Conservation (phyloP, 2,797 vertebrate species). For the Arremon aurantiirostris region DNA sequence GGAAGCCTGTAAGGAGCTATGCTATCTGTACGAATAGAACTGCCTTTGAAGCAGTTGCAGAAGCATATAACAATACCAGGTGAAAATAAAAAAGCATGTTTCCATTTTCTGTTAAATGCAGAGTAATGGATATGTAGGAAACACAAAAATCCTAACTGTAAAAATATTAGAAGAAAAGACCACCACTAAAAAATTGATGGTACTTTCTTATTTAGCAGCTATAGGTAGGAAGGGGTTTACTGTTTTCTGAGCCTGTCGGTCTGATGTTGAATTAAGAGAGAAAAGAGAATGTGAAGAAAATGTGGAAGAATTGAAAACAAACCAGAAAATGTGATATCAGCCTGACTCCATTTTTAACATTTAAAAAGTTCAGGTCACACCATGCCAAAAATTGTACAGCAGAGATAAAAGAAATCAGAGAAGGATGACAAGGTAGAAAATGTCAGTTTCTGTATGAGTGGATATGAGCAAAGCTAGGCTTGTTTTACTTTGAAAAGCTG, state of each 20-base stretch:
- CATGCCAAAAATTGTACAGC: background rate
- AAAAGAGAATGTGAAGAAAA: background rate
- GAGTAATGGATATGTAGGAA: background rate
- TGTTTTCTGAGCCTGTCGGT: background rate
- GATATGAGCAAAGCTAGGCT: background rate
- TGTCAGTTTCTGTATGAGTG: background rate
- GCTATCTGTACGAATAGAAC: background rate
- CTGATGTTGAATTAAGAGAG: background rate
- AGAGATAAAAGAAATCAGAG: background rate
- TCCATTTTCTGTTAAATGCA: background rate
- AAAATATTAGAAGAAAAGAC: background rate
- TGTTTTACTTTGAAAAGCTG: background rate
- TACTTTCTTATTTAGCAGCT: background rate
- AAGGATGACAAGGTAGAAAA: background rate
- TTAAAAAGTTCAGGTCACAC: background rate
- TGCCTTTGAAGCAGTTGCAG: background rate
- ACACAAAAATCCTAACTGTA: background rate
- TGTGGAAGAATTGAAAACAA: background rate
- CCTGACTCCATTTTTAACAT: background rate
- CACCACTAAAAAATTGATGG: background rate
- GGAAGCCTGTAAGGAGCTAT: background rate
- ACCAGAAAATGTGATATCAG: background rate
- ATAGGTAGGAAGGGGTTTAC: background rate
- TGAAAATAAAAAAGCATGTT: background rate
- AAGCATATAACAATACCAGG: background rate